Evolutionary conservation across 2,888 invertebrate genomes (phyloP), one percentile per base, ranked within the genome.

Genomic region (Polyommatus iphigenia): DNA sequence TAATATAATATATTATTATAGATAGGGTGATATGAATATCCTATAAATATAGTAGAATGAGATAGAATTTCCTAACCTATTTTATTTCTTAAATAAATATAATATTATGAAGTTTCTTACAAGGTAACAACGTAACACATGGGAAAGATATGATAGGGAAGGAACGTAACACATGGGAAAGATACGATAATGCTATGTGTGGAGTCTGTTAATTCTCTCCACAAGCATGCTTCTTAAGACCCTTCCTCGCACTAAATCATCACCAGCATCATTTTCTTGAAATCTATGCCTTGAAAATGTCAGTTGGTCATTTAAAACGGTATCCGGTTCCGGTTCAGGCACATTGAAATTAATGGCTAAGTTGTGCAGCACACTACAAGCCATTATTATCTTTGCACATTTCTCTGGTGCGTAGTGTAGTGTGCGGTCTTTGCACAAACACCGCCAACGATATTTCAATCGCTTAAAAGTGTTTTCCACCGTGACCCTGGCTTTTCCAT

Each of bases 281-380:
- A 8, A 62, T n/a, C 10, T 6, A 20, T 62, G 62, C 62, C 36
- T 7, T 7, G 36, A 36, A 36, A 36, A 36, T 36, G 7, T 36
- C 36, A 36, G 7, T 36, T 36, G 36, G 36, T 36, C 7, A 36
- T 36, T 36, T 36, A 36, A 7, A 36, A 36, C 7, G 36, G 36
- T 36, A 62, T 62, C 62, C n/a, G 20, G n/a, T 62, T 62, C 62
- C 18, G 62, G 62, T n/a, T 62, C 62, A n/a, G 62, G 20, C 18
- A 62, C 62, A 62, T 62, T 62, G n/a, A 62, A 62, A 62, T 62
- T n/a, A 62, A 62, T 15, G 20, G 62, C 62, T 62, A 62, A 15
- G 62, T 83, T 84, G 73, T 84, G 82, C 29, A 85, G 75, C 13
- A 83, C 82, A 62, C 76, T 78, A 79, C 83, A 85, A 3, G 84